These are phyloP conservation scores for Bellardia bayeri DNA, from an alignment of 2,888 invertebrate species.

Conservation along the genomic window DNA sequence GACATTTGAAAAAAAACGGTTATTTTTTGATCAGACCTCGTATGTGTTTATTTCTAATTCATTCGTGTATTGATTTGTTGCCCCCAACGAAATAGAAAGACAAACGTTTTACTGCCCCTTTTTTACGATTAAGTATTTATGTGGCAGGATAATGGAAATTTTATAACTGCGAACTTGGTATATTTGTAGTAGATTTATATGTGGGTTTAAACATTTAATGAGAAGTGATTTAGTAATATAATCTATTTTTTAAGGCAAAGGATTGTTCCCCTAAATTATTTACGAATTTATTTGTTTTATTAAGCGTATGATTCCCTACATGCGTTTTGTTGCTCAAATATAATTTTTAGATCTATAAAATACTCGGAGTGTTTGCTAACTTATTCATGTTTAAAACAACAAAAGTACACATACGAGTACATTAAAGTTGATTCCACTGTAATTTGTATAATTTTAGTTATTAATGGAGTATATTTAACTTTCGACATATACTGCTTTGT, in stretches of 20 bases:
- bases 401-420: too few species aligned
- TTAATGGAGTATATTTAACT: too few species aligned
- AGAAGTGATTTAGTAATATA: not conserved
- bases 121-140: not conserved
- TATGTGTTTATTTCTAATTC: not conserved
- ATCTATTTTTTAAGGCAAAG: constrained; percentile 3
- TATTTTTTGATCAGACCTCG: too few species aligned
- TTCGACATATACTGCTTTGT: too few species aligned
- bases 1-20: too few species aligned
- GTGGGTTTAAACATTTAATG: not conserved
- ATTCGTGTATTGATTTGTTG: constrained; percentile 18
- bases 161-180: constrained; percentile 4
- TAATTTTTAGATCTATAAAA: not conserved
- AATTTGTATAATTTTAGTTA: too few species aligned
- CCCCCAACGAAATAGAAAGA: not conserved
- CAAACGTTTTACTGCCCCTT: not conserved
- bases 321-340: not conserved
- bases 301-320: not conserved
- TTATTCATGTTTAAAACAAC: too few species aligned
- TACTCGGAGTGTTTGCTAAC: too few species aligned
- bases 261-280: not conserved
- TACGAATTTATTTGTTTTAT: not conserved
- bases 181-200: constrained; percentile 3
- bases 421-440: too few species aligned
- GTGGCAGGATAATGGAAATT: not conserved